Evolutionary conservation across 1,140 invertebrate genomes (phyloP).

Genomic region (Pomacea maculata): DNA sequence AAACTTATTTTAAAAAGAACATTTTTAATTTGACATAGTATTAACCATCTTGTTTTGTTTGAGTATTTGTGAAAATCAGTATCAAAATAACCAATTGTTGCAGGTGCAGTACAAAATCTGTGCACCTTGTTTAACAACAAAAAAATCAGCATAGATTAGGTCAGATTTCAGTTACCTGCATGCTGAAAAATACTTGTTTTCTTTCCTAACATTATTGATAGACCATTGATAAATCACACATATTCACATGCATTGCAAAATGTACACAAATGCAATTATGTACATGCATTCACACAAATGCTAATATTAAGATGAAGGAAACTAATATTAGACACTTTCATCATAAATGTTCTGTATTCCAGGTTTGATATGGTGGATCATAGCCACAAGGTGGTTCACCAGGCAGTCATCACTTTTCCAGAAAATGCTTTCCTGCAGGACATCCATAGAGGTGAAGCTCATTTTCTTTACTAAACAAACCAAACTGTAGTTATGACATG

Average conservation of each 20-base stretch:
- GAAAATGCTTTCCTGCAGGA: slow-evolving; percentile 40
- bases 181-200: no score
- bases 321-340: neutral
- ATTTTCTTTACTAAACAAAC: neutral
- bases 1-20: neutral
- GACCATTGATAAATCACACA: no score
- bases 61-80: neutral
- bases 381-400: slow-evolving; percentile 26
- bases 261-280: neutral
- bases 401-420: slow-evolving; percentile 38
- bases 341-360: neutral
- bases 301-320: neutral
- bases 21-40: no score
- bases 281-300: neutral
- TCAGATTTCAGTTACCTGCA: no score
- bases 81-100: neutral
- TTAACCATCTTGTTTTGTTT: no score
- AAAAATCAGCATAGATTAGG: no score
- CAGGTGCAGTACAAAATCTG: neutral
- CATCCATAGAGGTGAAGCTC: slow-evolving; percentile 29
- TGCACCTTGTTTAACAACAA: no score
- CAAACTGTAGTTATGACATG: no score
- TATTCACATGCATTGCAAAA: no score
- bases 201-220: no score
- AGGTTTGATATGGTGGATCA: slow-evolving; percentile 18